Base-by-base conservation (phyloP, 2,888 invertebrate genomes). In the Caenorhabditis imperialis region DNA sequence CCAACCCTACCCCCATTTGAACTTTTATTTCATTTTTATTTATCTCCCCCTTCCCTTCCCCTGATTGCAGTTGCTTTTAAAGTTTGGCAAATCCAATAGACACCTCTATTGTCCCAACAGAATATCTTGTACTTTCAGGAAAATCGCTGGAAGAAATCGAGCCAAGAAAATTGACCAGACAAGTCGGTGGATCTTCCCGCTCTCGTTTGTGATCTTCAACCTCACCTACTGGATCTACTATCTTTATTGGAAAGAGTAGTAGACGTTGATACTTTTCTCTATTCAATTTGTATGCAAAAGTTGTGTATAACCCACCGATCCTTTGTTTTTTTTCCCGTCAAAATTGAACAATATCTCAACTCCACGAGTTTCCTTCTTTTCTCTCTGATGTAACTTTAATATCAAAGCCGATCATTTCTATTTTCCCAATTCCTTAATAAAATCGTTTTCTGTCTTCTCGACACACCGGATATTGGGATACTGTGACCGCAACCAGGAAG, bases 211-310 rank as follows among this genome's bases (percentile, higher is more conserved):
- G n/a, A 75, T 85, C n/a, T 88, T 88, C 75, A 87, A 88, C 42
- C 47, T 85, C n/a, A 63, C 65, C 23, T 88, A 88, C 57, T 88
- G 88, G 88, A 60, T 69, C n/a, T 87, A 87, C 57, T 87, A 87
- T 71, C 55, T 86, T 7, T 79, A 72, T 45, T 77, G 73, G 67
- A 79, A 78, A 45, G 75, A 78, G 44, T 76, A 57, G 65, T 22
- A 27, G 25, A 12, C 23, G 27, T 23, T 27, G 18, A 42, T 10
- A 3, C 23, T 42, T 25, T 50, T 16, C 33, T 10, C 30, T 14
- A 42, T 25, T 12, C 53, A 60, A 47, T 35, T 71, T 71, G 35
- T 62, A 57, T 53, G 62, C 50, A 57, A 48, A 51, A 45, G n/a
- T 40, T n/a, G 4, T n/a, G n/a, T n/a, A n/a, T n/a, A 7, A 30